phyloP scores from a whole-genome alignment of 1,140 invertebrate species.

The Sipha flava region DNA sequence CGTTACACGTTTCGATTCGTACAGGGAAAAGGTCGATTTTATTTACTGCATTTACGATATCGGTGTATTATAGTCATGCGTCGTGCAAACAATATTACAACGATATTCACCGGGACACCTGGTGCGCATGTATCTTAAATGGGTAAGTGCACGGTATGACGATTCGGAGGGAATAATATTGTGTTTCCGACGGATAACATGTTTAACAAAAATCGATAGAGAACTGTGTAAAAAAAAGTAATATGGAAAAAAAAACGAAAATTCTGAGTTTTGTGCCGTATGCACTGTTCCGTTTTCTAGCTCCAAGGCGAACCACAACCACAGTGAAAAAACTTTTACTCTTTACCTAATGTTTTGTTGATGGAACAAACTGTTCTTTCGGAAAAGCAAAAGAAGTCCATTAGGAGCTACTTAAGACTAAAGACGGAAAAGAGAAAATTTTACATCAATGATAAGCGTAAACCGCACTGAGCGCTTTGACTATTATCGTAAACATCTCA shows the following conservation, averaged over 20 bases:
- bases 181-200: not conserved
- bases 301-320: not conserved
- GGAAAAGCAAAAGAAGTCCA: not conserved
- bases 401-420: constrained; percentile 12
- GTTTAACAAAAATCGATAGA: too few relatives aligned
- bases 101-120: not conserved
- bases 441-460: not conserved
- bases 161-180: not conserved
- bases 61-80: not conserved
- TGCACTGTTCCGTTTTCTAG: too few relatives aligned
- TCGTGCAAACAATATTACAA: not conserved
- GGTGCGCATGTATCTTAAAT: not conserved
- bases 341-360: not conserved
- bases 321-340: not conserved
- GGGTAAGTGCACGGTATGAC: not conserved
- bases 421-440: not conserved
- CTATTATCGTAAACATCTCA: constrained; percentile 16
- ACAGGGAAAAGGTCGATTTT: not conserved
- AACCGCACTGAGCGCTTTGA: not conserved
- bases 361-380: not conserved
- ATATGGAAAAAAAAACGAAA: too few relatives aligned
- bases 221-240: not conserved
- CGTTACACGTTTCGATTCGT: not conserved
- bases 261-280: too few relatives aligned
- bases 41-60: not conserved